Percentiles rank a stretch among this genome's conserved stretches.
These are phyloP conservation scores for Marisa cornuarietis DNA, from an alignment of 1,140 invertebrate species.

Conservation along the genomic window DNA sequence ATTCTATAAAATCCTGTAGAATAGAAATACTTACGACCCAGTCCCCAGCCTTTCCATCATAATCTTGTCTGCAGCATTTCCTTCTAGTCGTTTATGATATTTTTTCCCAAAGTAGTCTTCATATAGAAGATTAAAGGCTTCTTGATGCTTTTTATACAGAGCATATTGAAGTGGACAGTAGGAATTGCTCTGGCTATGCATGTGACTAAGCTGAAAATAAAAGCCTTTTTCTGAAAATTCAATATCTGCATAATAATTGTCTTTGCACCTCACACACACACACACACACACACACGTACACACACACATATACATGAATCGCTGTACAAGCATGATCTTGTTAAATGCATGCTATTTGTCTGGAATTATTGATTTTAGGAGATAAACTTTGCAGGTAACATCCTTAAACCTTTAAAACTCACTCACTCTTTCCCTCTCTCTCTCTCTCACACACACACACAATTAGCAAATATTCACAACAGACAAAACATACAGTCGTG, in stretches of 20 bases:
- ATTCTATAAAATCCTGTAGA: neutral
- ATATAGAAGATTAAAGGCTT: conserved; percentile 55
- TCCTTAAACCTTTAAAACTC: too few species aligned
- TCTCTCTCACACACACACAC: too few species aligned
- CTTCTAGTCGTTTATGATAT: conserved; percentile 34
- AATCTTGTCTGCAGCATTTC: conserved; percentile 16
- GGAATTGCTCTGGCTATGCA: conserved; percentile 25
- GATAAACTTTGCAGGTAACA: too few species aligned
- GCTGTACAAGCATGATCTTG: too few species aligned
- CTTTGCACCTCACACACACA: too few species aligned
- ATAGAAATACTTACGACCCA: conserved; percentile 41
- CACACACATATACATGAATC: neutral
- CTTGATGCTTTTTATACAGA: conserved; percentile 57
- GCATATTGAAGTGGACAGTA: conserved; percentile 58
- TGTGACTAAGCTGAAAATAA: conserved; percentile 30
- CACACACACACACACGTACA: neutral
- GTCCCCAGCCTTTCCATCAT: conserved; percentile 45
- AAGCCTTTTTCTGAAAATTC: neutral
- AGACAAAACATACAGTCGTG: too few species aligned
- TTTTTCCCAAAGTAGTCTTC: conserved; percentile 44
- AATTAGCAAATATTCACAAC: too few species aligned
- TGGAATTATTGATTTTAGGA: too few species aligned
- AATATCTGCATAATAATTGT: neutral
- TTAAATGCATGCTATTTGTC: too few species aligned
- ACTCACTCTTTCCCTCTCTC: too few species aligned